These are phyloP conservation scores for Rhea pennata DNA, from an alignment of 2,113 vertebrate genomes.

Conservation along the genomic window DNA sequence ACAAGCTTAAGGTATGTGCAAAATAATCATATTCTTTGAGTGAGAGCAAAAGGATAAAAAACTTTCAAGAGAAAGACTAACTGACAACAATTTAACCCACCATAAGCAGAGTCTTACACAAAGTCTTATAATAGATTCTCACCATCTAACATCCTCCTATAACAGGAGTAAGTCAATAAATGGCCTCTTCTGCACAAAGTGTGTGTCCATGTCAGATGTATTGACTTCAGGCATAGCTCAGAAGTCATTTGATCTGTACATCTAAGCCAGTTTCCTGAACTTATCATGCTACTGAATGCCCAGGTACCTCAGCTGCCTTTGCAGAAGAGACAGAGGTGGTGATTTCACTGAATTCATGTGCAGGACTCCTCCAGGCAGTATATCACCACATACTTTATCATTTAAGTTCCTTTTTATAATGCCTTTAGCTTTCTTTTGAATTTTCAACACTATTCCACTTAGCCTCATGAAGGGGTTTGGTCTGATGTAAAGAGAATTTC, in stretches of 20 bases:
- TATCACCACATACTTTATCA: neutral
- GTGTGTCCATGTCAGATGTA: neutral
- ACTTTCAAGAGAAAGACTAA: neutral
- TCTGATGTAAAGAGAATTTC: neutral
- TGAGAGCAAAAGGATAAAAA: neutral
- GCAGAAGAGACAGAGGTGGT: neutral
- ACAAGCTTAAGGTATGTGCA: neutral
- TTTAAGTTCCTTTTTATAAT: neutral
- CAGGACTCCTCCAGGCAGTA: neutral
- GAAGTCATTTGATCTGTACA: neutral
- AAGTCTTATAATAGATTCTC: neutral
- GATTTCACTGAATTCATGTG: neutral
- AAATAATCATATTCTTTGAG: neutral
- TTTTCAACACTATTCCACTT: neutral
- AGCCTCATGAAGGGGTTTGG: neutral
- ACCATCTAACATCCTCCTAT: neutral
- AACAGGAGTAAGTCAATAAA: neutral
- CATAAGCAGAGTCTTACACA: neutral
- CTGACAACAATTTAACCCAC: neutral
- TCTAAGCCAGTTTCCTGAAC: neutral
- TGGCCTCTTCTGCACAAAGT: neutral
- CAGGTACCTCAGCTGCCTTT: neutral
- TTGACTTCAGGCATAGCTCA: neutral
- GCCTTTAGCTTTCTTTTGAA: neutral
- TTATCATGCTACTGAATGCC: neutral